A percentile compares a stretch with the other conserved stretches of the same genome.
These are phyloP conservation scores for Himalopsyche kuldschensis DNA, from an alignment of 2,888 invertebrate species.

Conservation along the genomic window DNA sequence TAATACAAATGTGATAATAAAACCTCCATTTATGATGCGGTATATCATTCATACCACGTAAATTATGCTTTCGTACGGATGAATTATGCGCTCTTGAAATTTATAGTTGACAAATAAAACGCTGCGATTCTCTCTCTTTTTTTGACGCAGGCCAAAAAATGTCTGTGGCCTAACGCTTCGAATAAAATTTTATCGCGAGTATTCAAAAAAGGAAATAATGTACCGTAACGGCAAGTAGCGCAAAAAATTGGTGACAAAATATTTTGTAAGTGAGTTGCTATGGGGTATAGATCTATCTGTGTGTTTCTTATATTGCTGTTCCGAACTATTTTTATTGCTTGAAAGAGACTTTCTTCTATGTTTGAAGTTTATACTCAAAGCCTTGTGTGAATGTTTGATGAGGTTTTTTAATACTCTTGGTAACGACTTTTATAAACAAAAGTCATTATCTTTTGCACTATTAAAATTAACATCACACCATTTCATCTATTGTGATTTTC, in stretches of 20 bases:
- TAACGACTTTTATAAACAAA: neutral
- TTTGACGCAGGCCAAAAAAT: neutral
- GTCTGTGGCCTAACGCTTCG: neutral
- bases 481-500: no score
- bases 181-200: neutral
- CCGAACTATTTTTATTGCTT: neutral
- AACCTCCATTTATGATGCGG: neutral
- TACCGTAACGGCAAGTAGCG: neutral
- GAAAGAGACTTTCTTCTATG: no score
- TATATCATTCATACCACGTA: slow-evolving; percentile 1
- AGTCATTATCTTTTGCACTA: no score
- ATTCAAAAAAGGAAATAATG: neutral
- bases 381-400: neutral
- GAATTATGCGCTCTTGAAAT: neutral
- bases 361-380: neutral
- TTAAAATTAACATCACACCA: no score
- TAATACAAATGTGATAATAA: neutral
- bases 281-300: neutral
- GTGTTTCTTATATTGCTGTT: no score
- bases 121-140: neutral
- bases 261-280: neutral
- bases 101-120: neutral
- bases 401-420: neutral
- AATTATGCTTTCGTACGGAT: neutral
- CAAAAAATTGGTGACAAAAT: neutral